phyloP scores from a whole-genome alignment of 2,888 invertebrate species.

The Sceliomorpha sp. region DNA sequence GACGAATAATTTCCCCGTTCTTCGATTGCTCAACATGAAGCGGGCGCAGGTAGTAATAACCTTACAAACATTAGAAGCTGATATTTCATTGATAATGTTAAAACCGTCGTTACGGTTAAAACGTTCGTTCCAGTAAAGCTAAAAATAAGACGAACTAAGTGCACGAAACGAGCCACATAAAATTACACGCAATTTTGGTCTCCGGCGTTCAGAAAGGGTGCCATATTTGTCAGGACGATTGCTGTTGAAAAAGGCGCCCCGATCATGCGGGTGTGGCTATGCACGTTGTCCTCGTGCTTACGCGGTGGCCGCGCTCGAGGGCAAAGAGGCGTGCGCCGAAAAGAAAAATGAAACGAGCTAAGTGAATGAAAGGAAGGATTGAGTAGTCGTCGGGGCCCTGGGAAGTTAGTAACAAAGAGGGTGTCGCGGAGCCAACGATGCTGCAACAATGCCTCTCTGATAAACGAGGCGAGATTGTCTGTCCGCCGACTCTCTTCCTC shows the following conservation, averaged over 20 bases:
- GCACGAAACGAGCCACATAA: no score
- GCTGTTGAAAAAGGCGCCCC: constrained; percentile 68
- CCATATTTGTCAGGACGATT: constrained; percentile 60
- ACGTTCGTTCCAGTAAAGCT: no score
- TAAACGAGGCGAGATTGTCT: constrained; percentile 79
- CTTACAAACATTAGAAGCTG: no score
- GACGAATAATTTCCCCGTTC: no score
- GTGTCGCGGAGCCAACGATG: constrained; percentile 69
- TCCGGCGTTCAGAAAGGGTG: no score
- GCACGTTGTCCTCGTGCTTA: constrained; percentile 25
- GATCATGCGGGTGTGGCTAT: constrained; percentile 48
- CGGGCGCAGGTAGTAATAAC: no score
- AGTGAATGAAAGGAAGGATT: constrained; percentile 77
- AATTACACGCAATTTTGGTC: no score
- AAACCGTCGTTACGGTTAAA: no score
- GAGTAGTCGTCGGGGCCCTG: constrained; percentile 73
- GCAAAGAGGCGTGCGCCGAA: constrained; percentile 40
- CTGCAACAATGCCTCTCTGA: constrained; percentile 67
- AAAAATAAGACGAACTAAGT: no score
- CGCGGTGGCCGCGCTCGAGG: constrained; percentile 38
- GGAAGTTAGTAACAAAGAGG: constrained; percentile 76
- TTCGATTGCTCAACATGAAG: no score
- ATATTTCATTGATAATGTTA: no score
- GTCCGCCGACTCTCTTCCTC: constrained; percentile 65
- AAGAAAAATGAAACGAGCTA: constrained; percentile 73